A percentile compares a stretch with the other conserved stretches of the same genome.
Conservation (phyloP, 1,140 invertebrate species). For the Atta cephalotes region DNA sequence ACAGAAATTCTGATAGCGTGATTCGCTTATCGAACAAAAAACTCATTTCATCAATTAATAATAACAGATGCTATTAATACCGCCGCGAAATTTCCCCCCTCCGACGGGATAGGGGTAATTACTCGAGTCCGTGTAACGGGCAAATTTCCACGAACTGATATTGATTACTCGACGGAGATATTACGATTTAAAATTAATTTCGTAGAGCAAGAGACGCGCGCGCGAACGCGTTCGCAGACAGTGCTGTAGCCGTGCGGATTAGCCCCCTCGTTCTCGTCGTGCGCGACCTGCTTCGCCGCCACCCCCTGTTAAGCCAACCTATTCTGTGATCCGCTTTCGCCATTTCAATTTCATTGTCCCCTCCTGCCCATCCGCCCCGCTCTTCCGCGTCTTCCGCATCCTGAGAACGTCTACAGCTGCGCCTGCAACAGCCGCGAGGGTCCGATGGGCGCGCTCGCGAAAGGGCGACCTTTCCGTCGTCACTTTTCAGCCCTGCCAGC, state of each 20-base stretch:
- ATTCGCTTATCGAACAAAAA: slow-evolving; percentile 28
- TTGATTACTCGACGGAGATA: slow-evolving; percentile 57
- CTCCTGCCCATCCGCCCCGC: slow-evolving; percentile 67
- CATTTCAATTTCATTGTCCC: slow-evolving; percentile 83
- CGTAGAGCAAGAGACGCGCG: slow-evolving; percentile 25
- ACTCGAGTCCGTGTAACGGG: slow-evolving; percentile 31
- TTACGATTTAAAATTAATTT: slow-evolving; percentile 74
- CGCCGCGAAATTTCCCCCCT: slow-evolving; percentile 14
- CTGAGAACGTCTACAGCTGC: slow-evolving; percentile 82
- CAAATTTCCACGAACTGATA: slow-evolving; percentile 62
- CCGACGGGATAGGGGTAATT: slow-evolving; percentile 43
- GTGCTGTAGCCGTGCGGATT: slow-evolving; percentile 75
- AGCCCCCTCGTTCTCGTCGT: slow-evolving; percentile 73
- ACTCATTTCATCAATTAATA: slow-evolving; percentile 51
- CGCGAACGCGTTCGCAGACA: slow-evolving; percentile 64
- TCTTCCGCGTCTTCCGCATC: slow-evolving; percentile 73
- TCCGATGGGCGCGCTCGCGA: slow-evolving; percentile 35
- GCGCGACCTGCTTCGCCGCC: slow-evolving; percentile 74
- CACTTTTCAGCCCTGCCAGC: slow-evolving; percentile 69
- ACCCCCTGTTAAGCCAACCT: slow-evolving; percentile 78
- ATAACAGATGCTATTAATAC: slow-evolving; percentile 53
- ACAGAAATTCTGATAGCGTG: slow-evolving; percentile 5
- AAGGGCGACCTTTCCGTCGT: slow-evolving; percentile 50
- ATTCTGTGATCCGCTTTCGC: slow-evolving; percentile 84
- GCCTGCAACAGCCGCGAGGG: slow-evolving; percentile 57